A percentile compares a stretch with the other conserved stretches of the same genome.
Conservation (phyloP, 2,113 vertebrate genomes). For the Oreotrochilus melanogaster region DNA sequence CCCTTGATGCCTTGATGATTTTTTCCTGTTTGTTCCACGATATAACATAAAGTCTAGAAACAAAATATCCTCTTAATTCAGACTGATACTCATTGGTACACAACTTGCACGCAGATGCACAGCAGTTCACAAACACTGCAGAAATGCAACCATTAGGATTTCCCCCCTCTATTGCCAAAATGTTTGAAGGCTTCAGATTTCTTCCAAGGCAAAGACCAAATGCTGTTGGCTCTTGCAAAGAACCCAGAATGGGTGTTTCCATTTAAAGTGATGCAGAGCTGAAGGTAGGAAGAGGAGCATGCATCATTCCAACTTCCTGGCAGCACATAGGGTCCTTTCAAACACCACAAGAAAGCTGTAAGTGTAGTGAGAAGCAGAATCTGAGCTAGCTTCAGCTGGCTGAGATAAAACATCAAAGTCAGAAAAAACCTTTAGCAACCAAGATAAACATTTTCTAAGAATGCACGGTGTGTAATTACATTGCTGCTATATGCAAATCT, state of each 20-base stretch:
- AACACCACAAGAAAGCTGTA: not conserved
- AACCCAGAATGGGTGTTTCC: not conserved
- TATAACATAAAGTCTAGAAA: not conserved
- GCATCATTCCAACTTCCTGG: not conserved
- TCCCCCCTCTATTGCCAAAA: not conserved
- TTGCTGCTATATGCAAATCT: not conserved
- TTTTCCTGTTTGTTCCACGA: not conserved
- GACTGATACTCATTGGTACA: not conserved
- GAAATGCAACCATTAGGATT: not conserved
- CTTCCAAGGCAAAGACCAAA: not conserved
- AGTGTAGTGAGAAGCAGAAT: not conserved
- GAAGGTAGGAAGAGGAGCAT: not conserved
- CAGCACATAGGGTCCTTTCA: not conserved
- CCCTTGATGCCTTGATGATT: not conserved
- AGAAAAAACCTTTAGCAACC: not conserved
- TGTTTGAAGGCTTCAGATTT: not conserved
- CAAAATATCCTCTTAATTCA: not conserved
- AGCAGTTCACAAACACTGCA: not conserved
- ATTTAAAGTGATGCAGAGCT: not conserved
- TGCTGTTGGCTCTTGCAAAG: accelerated
- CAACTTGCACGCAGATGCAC: not conserved
- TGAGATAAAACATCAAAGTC: not conserved
- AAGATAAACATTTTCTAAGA: not conserved
- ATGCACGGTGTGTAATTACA: not conserved
- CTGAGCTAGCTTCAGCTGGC: not conserved